Percentiles rank a stretch among this genome's conserved stretches.
Conservation (phyloP, 2,797 vertebrate genomes). For the Melopsittacus undulatus region DNA sequence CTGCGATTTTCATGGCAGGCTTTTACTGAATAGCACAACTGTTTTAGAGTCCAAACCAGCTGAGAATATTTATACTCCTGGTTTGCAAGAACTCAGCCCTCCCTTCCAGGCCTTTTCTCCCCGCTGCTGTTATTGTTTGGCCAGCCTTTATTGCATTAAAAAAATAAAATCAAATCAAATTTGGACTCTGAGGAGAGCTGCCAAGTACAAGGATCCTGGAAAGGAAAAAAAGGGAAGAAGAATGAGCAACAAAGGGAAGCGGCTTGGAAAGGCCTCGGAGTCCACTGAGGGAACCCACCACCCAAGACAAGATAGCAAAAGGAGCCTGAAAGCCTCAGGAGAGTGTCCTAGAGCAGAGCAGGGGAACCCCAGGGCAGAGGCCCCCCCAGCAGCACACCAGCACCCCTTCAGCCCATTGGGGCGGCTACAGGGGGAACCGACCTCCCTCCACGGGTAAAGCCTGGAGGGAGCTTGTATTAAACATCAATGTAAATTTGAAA, state of each 20-base stretch:
- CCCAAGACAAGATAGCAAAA: background rate
- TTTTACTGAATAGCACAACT: background rate
- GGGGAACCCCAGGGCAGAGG: background rate
- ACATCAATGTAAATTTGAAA: rapidly evolving
- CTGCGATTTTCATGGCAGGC: background rate
- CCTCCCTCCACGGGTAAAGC: rapidly evolving
- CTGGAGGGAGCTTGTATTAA: background rate
- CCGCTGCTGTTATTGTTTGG: background rate
- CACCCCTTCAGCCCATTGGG: background rate
- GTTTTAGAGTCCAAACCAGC: background rate
- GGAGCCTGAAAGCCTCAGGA: background rate
- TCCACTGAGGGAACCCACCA: background rate
- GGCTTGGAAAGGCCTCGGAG: background rate
- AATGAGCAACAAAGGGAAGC: background rate
- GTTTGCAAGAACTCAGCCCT: background rate
- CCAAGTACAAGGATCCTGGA: background rate
- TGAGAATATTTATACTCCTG: background rate
- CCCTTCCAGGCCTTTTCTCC: background rate
- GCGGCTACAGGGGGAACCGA: rapidly evolving
- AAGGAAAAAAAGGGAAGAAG: no score
- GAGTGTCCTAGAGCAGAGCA: rapidly evolving
- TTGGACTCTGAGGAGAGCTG: background rate
- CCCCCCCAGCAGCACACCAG: background rate
- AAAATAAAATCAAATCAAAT: background rate
- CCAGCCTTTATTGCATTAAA: background rate